Base-by-base conservation (phyloP, 2,888 invertebrate species). In the Tinea trinotella region DNA sequence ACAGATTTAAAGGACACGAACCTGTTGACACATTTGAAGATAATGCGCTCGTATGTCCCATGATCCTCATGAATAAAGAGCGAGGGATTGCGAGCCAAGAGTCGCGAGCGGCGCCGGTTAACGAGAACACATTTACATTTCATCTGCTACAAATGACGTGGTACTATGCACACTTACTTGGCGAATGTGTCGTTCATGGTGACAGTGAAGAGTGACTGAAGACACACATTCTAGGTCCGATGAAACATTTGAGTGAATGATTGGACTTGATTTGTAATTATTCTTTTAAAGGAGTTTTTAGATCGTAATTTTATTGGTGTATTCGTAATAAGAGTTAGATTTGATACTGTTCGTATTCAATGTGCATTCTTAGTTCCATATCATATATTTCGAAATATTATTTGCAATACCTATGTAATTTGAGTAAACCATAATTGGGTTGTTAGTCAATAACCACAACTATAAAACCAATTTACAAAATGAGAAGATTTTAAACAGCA, bases 111-210 rank as follows among this genome's bases (percentile, higher is more conserved):
- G 76, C 74, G 76, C 73, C 75, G 71, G 73, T 73, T 81, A 82
- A 83, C 84, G 83, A 84, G 80, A 79, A 69, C 70, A 69, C 79
- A 84, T 85, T 85, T 84, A 83, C 84, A 85, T 84, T 82, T 82
- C 84, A 83, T 83, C 82, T 76, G 78, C 68, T 82, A 83, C 84
- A 85, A 84, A 85, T 85, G 83, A 83, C 76, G 78, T 44, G 44
- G 44, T 44, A 17, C 74, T 72, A 69, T 67, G 73, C 74, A 73
- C 35, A 35, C 35, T n/a, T 35, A 35, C 44, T 44, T 13, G 18
- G 18, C 17, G 58, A 52, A 57, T 53, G 40, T 57, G 55, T 57
- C 55, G 54, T 49, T 53, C 55, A 48, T 48, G 56, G 56, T 57
- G 24, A 22, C 44, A 44, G 15, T 44, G 18, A 44, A 44, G 18